Conservation (phyloP, 2,888 invertebrate species). For the Drymonia ruficornis region DNA sequence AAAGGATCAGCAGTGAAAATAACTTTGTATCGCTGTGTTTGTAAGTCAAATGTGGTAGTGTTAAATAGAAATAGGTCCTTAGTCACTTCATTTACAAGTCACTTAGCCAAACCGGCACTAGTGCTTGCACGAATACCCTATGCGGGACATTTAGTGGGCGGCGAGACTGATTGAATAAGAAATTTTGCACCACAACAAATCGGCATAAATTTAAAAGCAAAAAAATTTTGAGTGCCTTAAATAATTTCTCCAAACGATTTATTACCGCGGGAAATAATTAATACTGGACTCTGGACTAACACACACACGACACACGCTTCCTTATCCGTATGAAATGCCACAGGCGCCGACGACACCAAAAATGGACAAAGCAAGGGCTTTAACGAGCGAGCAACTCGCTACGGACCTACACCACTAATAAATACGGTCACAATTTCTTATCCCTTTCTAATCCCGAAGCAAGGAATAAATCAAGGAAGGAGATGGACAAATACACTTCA, state of each 20-base stretch:
- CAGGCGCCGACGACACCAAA: conserved; percentile 60
- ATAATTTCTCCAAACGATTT: not conserved
- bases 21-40: conserved; percentile 55
- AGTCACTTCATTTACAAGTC: conserved; percentile 47
- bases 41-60: conserved; percentile 51
- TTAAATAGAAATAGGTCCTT: conserved; percentile 49
- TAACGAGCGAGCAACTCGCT: conserved; percentile 60
- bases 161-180: not conserved
- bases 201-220: too few species aligned
- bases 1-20: conserved; percentile 56
- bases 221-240: too few species aligned
- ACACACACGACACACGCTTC: conserved; percentile 36
- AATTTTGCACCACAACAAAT: not conserved
- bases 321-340: conserved; percentile 54
- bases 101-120: conserved; percentile 11
- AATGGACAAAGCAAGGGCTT: conserved; percentile 59
- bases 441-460: conserved; percentile 25
- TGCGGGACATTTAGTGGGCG: not conserved
- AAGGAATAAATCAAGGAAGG: conserved; percentile 13
- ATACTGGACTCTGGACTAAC: conserved; percentile 38
- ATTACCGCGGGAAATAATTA: conserved; percentile 28
- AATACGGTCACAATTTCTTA: conserved; percentile 32
- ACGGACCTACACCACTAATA: conserved; percentile 47
- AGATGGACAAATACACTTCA: conserved; percentile 14
- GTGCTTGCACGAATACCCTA: not conserved